Evolutionary conservation across 2,888 invertebrate genomes (phyloP).

Genomic region (Sarcophaga caerulescens): DNA sequence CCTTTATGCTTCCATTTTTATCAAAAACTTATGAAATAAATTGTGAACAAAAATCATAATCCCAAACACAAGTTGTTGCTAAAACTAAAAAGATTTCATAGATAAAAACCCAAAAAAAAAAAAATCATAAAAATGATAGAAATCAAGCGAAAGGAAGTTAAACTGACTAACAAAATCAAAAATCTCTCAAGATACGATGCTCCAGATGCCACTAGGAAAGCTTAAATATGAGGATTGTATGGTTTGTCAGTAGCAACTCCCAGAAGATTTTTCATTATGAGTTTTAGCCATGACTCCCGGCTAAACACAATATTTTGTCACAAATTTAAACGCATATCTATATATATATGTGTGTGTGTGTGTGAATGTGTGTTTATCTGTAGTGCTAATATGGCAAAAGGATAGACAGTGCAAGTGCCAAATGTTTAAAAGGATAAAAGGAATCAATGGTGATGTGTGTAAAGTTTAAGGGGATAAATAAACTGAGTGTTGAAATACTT

Average conservation of each 20-base stretch:
- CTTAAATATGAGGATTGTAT: neutral
- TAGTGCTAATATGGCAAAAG: neutral
- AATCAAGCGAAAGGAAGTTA: conserved; percentile 17
- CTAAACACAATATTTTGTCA: conserved; percentile 42
- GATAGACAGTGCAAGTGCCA: neutral
- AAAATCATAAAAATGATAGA: conserved; percentile 11
- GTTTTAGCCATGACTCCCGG: conserved; percentile 45
- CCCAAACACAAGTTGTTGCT: conserved; percentile 57
- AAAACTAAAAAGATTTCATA: conserved; percentile 53
- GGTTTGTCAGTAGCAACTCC: conserved; percentile 33
- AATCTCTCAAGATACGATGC: conserved; percentile 49
- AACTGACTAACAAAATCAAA: conserved; percentile 53
- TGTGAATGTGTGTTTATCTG: neutral
- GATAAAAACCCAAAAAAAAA: conserved; percentile 29
- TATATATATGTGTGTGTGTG: neutral
- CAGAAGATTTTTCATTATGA: conserved; percentile 61
- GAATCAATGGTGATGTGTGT: conserved; percentile 13
- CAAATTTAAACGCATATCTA: neutral
- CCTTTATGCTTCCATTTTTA: neutral
- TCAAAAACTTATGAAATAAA: conserved; percentile 43
- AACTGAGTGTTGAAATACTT: conserved; percentile 2
- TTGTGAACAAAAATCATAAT: conserved; percentile 53
- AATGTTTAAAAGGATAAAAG: conserved; percentile 7
- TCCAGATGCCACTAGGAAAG: neutral
- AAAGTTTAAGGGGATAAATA: conserved; percentile 26